Percentiles rank a stretch among this genome's conserved stretches.
Conservation (phyloP, 1,140 invertebrate genomes). For the Apis florea region DNA sequence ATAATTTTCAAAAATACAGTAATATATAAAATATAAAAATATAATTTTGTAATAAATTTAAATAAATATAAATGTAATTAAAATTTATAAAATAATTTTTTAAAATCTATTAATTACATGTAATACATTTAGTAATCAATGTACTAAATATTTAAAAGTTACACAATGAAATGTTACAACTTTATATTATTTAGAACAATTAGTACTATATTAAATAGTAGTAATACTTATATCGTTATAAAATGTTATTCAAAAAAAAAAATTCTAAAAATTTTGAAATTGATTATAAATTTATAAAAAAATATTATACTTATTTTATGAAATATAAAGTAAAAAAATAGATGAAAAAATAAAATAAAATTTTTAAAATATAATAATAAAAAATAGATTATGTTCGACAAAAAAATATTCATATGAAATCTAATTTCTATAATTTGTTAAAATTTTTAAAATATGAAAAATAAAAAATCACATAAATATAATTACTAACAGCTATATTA, state of each 20-base stretch:
- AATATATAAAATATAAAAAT: not conserved
- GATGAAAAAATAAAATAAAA: not conserved
- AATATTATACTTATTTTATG: not conserved
- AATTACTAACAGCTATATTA: not conserved
- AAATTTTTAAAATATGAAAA: not conserved
- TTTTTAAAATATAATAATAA: not conserved
- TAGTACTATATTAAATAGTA: not conserved
- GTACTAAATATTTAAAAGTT: not conserved
- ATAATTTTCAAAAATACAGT: not conserved
- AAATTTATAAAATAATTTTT: too few relatives aligned
- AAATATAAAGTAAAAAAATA: not conserved
- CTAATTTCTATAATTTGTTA: not conserved
- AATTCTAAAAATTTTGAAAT: not conserved
- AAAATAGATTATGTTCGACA: not conserved
- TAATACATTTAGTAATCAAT: not conserved
- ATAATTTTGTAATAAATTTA: not conserved
- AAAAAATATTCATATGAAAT: not conserved
- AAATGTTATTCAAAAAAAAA: not conserved
- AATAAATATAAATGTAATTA: not conserved
- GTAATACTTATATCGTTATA: not conserved
- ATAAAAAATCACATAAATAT: not conserved
- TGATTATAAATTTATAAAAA: not conserved
- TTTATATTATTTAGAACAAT: not conserved
- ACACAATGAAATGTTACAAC: not conserved
- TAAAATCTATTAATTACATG: too few relatives aligned